Conservation (phyloP, 2,888 invertebrate genomes). For the Falcaria lacertinaria region DNA sequence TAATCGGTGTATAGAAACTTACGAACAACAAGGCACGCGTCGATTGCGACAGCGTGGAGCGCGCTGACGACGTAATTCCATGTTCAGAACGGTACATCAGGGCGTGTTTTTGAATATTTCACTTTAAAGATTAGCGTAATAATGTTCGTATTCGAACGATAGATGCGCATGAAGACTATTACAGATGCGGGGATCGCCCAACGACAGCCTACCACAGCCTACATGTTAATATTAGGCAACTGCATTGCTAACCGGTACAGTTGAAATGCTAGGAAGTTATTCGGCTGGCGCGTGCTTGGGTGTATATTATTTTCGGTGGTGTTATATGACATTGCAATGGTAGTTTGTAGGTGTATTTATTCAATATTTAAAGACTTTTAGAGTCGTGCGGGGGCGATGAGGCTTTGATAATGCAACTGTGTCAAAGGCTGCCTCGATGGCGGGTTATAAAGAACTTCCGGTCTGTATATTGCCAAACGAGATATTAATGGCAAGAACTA, state of each 20-base stretch:
- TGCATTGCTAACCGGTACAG: conserved; percentile 40
- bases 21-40: conserved; percentile 57
- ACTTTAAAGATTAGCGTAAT: conserved; percentile 14
- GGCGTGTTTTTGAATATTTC: conserved; percentile 13
- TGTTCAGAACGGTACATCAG: conserved; percentile 46
- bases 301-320: conserved; percentile 20
- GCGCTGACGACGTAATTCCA: conserved; percentile 33
- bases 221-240: conserved; percentile 62
- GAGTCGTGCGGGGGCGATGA: conserved; percentile 49
- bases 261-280: conserved; percentile 24
- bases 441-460: conserved; percentile 45
- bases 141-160: conserved; percentile 26
- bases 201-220: conserved; percentile 60
- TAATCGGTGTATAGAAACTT: conserved; percentile 22
- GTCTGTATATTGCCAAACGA: conserved; percentile 41
- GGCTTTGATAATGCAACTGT: conserved; percentile 50
- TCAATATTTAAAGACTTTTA: conserved; percentile 56
- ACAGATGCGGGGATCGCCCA: conserved; percentile 49
- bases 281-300: conserved; percentile 8
- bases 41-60: conserved; percentile 55
- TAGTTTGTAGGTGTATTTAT: conserved; percentile 59
- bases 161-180: conserved; percentile 23
- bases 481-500: conserved; percentile 26
- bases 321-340: conserved; percentile 46
- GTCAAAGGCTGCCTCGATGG: conserved; percentile 50